Evolutionary conservation across 2,113 vertebrate species (phyloP).

Genomic region (Lophius piscatorius): DNA sequence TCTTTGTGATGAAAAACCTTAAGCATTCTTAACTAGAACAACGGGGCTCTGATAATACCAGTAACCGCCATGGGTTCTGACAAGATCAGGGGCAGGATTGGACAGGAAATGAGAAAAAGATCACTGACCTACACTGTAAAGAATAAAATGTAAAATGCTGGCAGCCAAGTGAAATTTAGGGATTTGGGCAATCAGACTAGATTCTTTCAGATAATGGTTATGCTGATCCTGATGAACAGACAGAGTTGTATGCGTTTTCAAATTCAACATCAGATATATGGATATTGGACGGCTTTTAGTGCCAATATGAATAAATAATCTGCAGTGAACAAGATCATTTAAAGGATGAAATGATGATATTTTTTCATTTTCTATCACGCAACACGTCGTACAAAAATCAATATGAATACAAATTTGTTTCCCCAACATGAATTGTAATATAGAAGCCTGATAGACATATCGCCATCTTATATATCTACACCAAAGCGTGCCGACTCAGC

Average conservation of each 20-base stretch:
- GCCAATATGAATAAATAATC: not conserved
- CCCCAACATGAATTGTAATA: not conserved
- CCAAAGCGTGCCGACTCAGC: too few species aligned
- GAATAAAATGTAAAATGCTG: not conserved
- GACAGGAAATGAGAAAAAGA: constrained; percentile 51
- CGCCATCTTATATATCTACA: not conserved
- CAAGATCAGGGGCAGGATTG: not conserved
- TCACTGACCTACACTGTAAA: constrained; percentile 12
- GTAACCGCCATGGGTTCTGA: constrained; percentile 3
- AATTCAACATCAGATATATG: constrained; percentile 1
- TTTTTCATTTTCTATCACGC: not conserved
- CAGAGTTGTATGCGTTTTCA: too few species aligned
- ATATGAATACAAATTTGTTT: not conserved
- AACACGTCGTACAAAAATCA: not conserved
- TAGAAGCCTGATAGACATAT: not conserved
- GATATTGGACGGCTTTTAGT: not conserved
- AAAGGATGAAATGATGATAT: not conserved
- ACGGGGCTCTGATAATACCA: too few species aligned
- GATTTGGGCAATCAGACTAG: constrained; percentile 8
- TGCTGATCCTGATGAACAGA: constrained; percentile 21
- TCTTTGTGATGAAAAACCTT: too few species aligned
- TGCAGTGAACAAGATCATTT: not conserved
- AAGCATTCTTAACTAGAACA: too few species aligned
- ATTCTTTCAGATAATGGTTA: not conserved
- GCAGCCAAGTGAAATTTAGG: not conserved